Conservation (phyloP, 2,113 vertebrate genomes). For the Serilophus lunatus region DNA sequence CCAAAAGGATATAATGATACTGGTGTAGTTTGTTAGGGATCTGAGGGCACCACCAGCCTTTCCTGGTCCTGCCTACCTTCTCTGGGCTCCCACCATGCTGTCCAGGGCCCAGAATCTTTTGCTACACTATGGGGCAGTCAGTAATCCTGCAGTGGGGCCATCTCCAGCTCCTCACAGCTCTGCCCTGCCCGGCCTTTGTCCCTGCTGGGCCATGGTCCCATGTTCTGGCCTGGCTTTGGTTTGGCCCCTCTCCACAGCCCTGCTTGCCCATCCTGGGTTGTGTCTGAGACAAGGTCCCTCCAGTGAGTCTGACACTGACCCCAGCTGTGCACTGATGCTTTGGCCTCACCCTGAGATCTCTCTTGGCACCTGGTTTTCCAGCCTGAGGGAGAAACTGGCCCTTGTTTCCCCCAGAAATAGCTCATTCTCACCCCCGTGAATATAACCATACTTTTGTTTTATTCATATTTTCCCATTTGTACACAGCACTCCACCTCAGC, state of each 20-base stretch:
- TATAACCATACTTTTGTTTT: not conserved
- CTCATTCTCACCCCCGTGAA: not conserved
- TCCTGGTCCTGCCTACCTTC: not conserved
- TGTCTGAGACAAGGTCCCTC: not conserved
- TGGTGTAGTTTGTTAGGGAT: not conserved
- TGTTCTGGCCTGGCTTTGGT: not conserved
- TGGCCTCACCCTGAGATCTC: not conserved
- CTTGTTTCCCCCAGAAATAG: not conserved
- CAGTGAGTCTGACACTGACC: not conserved
- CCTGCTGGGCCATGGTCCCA: too few relatives aligned
- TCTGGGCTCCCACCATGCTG: not conserved
- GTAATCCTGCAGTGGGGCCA: fast-evolving
- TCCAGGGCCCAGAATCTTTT: not conserved
- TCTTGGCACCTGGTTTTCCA: fast-evolving
- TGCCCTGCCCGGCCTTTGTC: not conserved
- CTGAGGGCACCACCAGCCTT: not conserved
- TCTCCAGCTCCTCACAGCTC: not conserved
- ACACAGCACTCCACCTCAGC: too few relatives aligned
- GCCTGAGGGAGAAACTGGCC: not conserved
- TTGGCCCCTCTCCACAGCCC: not conserved
- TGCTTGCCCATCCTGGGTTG: not conserved
- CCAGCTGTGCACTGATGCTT: not conserved
- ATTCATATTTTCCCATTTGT: not conserved
- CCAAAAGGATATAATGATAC: not conserved
- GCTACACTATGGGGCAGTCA: not conserved